Base-by-base conservation (phyloP, 1,140 invertebrate genomes). In the Octopus sinensis region DNA sequence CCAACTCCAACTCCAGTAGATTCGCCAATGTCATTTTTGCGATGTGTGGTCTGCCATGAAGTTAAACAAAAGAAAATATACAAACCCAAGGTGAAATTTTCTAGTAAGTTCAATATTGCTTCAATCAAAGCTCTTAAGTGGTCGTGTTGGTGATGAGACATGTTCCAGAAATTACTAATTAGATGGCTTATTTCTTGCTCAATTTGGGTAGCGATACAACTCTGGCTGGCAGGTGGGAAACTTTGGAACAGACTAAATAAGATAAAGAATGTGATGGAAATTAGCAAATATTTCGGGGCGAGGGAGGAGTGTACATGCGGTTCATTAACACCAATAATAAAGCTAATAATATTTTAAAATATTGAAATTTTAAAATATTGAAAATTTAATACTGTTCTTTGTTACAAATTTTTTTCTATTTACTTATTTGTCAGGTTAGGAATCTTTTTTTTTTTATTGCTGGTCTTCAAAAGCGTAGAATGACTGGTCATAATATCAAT, bases 1-100 rank as follows among this genome's bases (percentile, higher is more conserved):
- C 30, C 30, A 43, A 43, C 3, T 43, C 30, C 30, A 43, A 43
- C 30, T 43, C 30, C 0, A 2, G 30, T 43, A 43, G 30, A 2
- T 43, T 43, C 30, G 30, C 30, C 30, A 43, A 43, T 43, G 30
- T 43, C 30, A 2, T 43, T 43, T 43, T 43, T 43, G 30, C 3
- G 30, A 43, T 43, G 30, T 43, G 30, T 43, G 30, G 30, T 43
- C 0, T 12, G 9, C 56, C 9, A 62, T 12, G 2, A 62, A 17
- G 56, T 17, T 7, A 84, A 84, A 79, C 53, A 75, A 52, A 62
- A 5, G 62, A 53, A 51, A 17, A 62, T 23, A 7, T 4, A 78
- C 80, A 53, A 71, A 84, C 85, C 85, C 76, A 84, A 54, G 9
- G 80, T 68, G 54, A 86, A 86, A 79, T 86, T 86, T 54, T 86